phyloP scores from a whole-genome alignment of 2,797 vertebrate species.

The Sebastes jordani region DNA sequence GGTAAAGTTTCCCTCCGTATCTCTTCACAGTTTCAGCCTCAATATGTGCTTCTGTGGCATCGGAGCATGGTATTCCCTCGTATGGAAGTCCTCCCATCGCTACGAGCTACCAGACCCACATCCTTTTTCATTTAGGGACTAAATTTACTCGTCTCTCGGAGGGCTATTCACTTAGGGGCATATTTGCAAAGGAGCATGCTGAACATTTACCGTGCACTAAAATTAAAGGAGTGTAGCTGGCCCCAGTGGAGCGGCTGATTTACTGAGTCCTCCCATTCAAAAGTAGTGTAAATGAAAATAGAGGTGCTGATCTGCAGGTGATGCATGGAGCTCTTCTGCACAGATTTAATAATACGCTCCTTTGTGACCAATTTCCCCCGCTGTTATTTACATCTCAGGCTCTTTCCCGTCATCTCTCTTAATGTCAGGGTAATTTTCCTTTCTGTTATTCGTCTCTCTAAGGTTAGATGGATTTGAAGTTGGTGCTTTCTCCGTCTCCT shows the following conservation, averaged over 20 bases:
- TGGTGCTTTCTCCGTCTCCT: neutral
- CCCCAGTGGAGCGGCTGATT: constrained; percentile 42
- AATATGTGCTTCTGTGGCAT: constrained; percentile 15
- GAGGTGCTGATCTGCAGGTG: constrained; percentile 6
- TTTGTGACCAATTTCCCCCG: neutral
- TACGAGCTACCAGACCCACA: constrained; percentile 32
- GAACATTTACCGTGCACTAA: constrained; percentile 46
- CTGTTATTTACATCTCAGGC: constrained; percentile 15
- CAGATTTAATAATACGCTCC: constrained; percentile 19
- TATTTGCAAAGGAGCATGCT: constrained; percentile 39
- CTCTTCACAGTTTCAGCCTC: constrained; percentile 15
- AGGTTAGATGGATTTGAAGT: constrained; percentile 19
- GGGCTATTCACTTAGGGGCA: constrained; percentile 30
- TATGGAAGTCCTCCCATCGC: constrained; percentile 23
- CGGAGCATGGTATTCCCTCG: constrained; percentile 8
- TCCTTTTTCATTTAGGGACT: constrained; percentile 33
- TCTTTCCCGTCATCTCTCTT: constrained; percentile 6
- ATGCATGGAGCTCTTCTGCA: neutral
- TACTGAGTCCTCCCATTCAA: constrained; percentile 15
- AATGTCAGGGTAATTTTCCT: constrained; percentile 16
- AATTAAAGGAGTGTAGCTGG: constrained; percentile 29
- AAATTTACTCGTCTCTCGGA: constrained; percentile 37
- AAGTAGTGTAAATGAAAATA: constrained; percentile 30
- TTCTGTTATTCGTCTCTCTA: neutral
- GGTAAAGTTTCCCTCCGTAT: neutral